Base-by-base conservation (phyloP, 1,140 invertebrate species). In the Drosophila punjabiensis region DNA sequence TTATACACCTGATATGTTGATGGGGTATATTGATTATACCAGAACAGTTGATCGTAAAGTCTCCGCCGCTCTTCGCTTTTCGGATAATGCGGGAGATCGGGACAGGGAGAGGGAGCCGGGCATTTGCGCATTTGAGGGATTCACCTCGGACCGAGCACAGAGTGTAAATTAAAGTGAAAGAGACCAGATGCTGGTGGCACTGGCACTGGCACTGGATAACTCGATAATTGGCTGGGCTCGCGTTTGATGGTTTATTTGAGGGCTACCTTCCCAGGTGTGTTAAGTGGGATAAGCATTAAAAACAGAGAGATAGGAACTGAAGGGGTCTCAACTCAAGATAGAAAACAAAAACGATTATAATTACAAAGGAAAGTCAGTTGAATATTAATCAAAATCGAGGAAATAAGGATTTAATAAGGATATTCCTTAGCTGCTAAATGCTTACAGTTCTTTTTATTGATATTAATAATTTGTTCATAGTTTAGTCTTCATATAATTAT, bases 1-100 rank as follows among this genome's bases (percentile, higher is more conserved):
- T 89, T 89, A 85, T 81, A 89, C 78, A 70, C 81, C 60, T 65
- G 59, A 50, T 7, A 32, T 69, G 71, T 68, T 62, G 41, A 77
- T 77, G 61, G 60, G 75, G 76, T 69, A 79, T 71, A 79, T 79
- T 41, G 33, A 71, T 65, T 78, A 62, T 78, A 32, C 20, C 53
- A 71, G 55, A 71, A 60, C 53, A 73, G 53, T 71, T 60, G 67
- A 71, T 60, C 53, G 67, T 37, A 43, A 37, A 41, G 66, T 53
- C 28, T 33, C 18, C 3, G 28, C 39, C 13, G 10, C 24, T 24
- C 24, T 24, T 3, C n/a, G 32, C 11, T 13, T 43, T 7, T 20
- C 24, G 33, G 45, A 14, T 32, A 65, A 39, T 32, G 33, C n/a
- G 11, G 18, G 18, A 14, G 24, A 24, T 37, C 13, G 16, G 43